Conservation (phyloP, 2,797 vertebrate genomes). For the Urocyon cinereoargenteus region DNA sequence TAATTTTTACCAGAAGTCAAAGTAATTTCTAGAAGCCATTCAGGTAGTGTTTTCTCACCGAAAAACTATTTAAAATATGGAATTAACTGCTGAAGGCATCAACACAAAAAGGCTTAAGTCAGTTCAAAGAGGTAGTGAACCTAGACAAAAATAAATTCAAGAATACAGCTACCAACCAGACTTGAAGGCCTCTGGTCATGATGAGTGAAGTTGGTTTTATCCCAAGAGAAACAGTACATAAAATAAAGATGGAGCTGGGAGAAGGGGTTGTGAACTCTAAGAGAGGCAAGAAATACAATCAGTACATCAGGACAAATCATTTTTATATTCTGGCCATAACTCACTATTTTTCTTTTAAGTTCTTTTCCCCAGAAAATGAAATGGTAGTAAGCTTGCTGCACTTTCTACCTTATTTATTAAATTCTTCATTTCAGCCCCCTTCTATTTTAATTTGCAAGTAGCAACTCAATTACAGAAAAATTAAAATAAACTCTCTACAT, state of each 20-base stretch:
- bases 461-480: neutral
- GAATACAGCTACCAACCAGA: constrained; percentile 32
- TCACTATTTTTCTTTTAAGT: neutral
- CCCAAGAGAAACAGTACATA: constrained; percentile 63
- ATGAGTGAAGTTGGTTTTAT: constrained; percentile 48
- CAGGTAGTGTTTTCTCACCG: constrained; percentile 51
- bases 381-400: neutral
- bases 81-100: constrained; percentile 74
- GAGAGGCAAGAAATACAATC: neutral
- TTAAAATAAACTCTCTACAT: constrained; percentile 22
- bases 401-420: constrained; percentile 1
- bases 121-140: constrained; percentile 64
- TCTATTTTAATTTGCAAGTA: neutral
- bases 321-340: constrained; percentile 45
- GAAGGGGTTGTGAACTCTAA: neutral
- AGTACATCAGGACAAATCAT: neutral
- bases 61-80: constrained; percentile 60
- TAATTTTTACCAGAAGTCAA: constrained; percentile 6
- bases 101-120: constrained; percentile 69
- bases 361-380: constrained; percentile 51
- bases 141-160: constrained; percentile 45
- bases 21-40: constrained; percentile 42
- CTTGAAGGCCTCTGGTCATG: constrained; percentile 53
- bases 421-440: neutral
- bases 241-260: constrained; percentile 60